Evolutionary conservation across 2,888 invertebrate genomes (phyloP).

Genomic region (Chymomyza fuscimana): DNA sequence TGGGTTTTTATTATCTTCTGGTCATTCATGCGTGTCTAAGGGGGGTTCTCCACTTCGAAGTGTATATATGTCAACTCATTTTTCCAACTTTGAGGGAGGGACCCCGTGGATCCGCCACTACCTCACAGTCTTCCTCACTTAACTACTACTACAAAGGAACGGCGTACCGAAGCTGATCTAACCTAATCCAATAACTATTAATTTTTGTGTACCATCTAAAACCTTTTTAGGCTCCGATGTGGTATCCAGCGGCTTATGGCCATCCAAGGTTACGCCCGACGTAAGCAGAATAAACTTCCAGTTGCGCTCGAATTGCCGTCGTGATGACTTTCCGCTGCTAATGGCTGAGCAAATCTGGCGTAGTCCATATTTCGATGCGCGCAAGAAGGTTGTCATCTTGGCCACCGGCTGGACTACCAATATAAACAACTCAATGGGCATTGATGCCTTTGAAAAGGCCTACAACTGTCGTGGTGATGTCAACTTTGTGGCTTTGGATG

Average conservation of each 20-base stretch:
- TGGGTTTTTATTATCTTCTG: too few species aligned
- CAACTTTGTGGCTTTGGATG: constrained; percentile 72
- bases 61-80: too few species aligned
- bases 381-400: constrained; percentile 64
- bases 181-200: too few species aligned
- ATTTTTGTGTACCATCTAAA: too few species aligned
- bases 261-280: constrained; percentile 61
- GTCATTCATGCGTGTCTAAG: too few species aligned
- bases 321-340: constrained; percentile 60
- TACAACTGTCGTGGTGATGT: constrained; percentile 68
- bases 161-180: too few species aligned
- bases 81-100: too few species aligned
- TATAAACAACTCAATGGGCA: constrained; percentile 56
- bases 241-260: constrained; percentile 48
- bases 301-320: constrained; percentile 58
- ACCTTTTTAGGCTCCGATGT: constrained; percentile 62
- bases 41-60: too few species aligned
- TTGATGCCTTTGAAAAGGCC: constrained; percentile 62
- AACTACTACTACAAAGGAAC: too few species aligned
- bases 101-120: too few species aligned
- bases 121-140: too few species aligned
- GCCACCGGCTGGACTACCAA: constrained; percentile 73
- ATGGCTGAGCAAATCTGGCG: constrained; percentile 65
- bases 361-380: constrained; percentile 62
- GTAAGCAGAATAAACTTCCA: constrained; percentile 66